These are phyloP conservation scores for Nyctalus aviator DNA, from an alignment of 2,797 vertebrate genomes.

Conservation along the genomic window DNA sequence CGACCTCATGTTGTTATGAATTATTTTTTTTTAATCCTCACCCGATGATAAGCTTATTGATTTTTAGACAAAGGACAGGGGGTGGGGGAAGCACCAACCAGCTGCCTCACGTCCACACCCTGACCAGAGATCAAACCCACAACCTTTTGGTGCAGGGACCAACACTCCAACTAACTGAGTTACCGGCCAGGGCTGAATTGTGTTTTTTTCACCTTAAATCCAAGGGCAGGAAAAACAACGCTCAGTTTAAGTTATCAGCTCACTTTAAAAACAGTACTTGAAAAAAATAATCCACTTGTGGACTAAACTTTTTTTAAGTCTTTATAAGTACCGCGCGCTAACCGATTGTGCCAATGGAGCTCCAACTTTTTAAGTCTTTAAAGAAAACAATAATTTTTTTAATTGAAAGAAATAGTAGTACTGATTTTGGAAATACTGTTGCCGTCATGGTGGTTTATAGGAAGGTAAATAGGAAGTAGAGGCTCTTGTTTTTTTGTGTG, in stretches of 20 bases:
- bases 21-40: neutral
- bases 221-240: constrained; percentile 22
- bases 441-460: constrained; percentile 72
- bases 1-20: neutral
- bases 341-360: too few relatives aligned
- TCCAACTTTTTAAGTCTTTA: neutral
- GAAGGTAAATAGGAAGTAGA: constrained; percentile 76
- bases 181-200: neutral
- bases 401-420: constrained; percentile 47
- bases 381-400: constrained; percentile 16
- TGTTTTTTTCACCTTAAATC: constrained; percentile 11
- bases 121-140: neutral
- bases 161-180: neutral
- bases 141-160: neutral
- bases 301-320: neutral
- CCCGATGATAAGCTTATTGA: neutral
- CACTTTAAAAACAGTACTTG: constrained; percentile 44
- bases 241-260: neutral
- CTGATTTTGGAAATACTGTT: constrained; percentile 59
- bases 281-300: constrained; percentile 22
- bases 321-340: too few relatives aligned
- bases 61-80: neutral
- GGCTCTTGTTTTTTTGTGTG: constrained; percentile 26
- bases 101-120: neutral
- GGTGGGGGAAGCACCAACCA: neutral